Percentiles rank a stretch among this genome's conserved stretches.
Evolutionary conservation across 2,888 invertebrate species (phyloP).

Genomic region (Diachrysia chrysitis): DNA sequence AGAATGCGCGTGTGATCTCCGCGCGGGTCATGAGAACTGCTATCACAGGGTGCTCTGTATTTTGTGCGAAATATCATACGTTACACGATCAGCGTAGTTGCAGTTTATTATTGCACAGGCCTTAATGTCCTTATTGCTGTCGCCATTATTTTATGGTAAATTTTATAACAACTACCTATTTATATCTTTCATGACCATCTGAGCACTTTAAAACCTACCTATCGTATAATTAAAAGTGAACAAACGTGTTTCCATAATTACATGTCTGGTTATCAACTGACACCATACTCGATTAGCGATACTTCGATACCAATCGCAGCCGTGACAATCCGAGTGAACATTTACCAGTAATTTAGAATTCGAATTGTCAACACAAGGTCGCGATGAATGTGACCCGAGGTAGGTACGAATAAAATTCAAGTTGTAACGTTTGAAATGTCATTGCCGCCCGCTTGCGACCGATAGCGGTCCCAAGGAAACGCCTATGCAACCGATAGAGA

Average conservation of each 20-base stretch:
- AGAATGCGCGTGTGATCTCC: conserved; percentile 71
- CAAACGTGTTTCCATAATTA: conserved; percentile 40
- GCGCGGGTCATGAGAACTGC: conserved; percentile 75
- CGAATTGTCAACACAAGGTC: conserved; percentile 59
- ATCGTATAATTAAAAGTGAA: conserved; percentile 27
- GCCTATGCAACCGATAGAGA: conserved; percentile 67
- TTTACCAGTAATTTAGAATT: conserved; percentile 51
- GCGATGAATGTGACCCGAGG: conserved; percentile 42
- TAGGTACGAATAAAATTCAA: conserved; percentile 35
- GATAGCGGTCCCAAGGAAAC: conserved; percentile 58
- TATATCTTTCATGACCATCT: conserved; percentile 10
- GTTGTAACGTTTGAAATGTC: conserved; percentile 65
- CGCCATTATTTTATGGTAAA: background rate
- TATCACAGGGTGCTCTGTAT: conserved; percentile 73
- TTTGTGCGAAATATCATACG: conserved; percentile 15
- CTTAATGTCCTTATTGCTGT: background rate
- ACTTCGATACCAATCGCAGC: conserved; percentile 34
- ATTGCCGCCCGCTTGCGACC: conserved; percentile 59
- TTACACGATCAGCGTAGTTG: background rate
- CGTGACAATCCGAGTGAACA: conserved; percentile 37
- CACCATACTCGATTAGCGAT: conserved; percentile 20
- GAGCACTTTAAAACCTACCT: background rate
- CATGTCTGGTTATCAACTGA: conserved; percentile 26
- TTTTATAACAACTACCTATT: conserved; percentile 2
- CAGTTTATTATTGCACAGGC: background rate